Evolutionary conservation across 37 sponge, comb jelly and placozoan genomes (phyloP).

Genomic region (Haliclona indistincta): DNA sequence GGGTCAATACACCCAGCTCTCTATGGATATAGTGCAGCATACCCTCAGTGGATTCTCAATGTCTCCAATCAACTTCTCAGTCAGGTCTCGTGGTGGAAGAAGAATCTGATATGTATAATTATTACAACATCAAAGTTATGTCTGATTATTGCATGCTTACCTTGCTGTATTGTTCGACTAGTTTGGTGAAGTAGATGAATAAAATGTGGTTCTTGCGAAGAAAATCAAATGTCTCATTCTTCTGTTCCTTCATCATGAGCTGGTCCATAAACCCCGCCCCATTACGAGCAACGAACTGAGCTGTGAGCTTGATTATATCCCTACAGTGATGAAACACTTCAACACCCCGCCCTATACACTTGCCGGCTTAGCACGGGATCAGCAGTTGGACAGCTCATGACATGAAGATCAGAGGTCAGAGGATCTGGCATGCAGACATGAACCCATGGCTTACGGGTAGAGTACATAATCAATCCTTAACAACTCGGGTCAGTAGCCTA

Average conservation of each 20-base stretch:
- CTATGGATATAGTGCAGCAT: neutral
- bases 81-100: constrained; percentile 34
- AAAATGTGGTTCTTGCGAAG: constrained; percentile 91
- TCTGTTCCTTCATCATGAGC: constrained; percentile 91
- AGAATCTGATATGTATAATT: constrained; percentile 38
- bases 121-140: constrained; percentile 11
- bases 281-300: constrained; percentile 95
- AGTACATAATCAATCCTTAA: too few species aligned
- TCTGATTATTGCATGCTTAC: constrained; percentile 4
- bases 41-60: constrained; percentile 53
- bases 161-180: constrained; percentile 97
- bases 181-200: constrained; percentile 93
- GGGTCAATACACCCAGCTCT: neutral
- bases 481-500: too few species aligned
- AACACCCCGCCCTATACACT: too few species aligned
- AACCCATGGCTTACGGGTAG: too few species aligned
- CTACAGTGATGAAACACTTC: constrained; percentile 47
- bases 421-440: too few species aligned
- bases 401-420: too few species aligned
- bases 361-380: too few species aligned
- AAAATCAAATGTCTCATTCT: constrained; percentile 97
- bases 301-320: constrained; percentile 95
- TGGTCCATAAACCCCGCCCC: constrained; percentile 90
- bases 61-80: constrained; percentile 34
- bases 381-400: too few species aligned